phyloP scores from a whole-genome alignment of 2,113 vertebrate species.

The Perca flavescens region DNA sequence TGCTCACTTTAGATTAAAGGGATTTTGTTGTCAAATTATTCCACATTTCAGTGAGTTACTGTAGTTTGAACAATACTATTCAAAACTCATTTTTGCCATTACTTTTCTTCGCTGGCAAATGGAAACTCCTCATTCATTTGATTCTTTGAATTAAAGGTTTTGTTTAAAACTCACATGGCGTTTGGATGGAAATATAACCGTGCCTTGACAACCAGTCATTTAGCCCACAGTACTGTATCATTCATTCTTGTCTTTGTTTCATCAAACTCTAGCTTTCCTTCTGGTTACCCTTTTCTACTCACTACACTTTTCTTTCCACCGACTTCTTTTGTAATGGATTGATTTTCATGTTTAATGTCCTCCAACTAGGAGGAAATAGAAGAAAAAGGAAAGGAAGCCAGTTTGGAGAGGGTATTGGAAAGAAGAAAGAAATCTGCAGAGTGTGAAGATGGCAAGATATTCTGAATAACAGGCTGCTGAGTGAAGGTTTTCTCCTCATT shows the following conservation, averaged over 20 bases:
- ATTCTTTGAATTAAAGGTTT: not conserved
- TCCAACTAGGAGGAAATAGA: slow-evolving; percentile 30
- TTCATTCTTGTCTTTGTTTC: slow-evolving; percentile 3
- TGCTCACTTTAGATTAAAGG: not conserved
- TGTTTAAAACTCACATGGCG: not conserved
- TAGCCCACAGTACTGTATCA: slow-evolving; percentile 16
- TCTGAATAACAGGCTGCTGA: slow-evolving; percentile 41
- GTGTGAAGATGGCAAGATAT: slow-evolving; percentile 41
- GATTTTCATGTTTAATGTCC: slow-evolving; percentile 46
- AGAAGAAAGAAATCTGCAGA: slow-evolving; percentile 32
- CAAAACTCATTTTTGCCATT: not conserved
- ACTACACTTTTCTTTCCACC: not conserved
- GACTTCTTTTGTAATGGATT: slow-evolving; percentile 30
- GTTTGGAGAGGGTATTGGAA: slow-evolving; percentile 16
- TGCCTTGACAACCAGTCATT: slow-evolving; percentile 11
- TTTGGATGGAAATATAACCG: slow-evolving; percentile 4
- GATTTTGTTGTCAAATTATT: not conserved
- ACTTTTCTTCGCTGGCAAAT: not conserved
- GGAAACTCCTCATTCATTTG: not conserved
- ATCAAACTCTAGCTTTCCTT: not conserved
- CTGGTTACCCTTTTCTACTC: not conserved
- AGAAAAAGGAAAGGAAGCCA: slow-evolving; percentile 25
- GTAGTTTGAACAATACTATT: not conserved
- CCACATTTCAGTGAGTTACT: not conserved
- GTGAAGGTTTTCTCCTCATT: slow-evolving; percentile 57